Percentiles rank a stretch among this genome's conserved stretches.
Evolutionary conservation across 2,113 vertebrate species (phyloP).

Genomic region (Poeciliopsis occidentalis): DNA sequence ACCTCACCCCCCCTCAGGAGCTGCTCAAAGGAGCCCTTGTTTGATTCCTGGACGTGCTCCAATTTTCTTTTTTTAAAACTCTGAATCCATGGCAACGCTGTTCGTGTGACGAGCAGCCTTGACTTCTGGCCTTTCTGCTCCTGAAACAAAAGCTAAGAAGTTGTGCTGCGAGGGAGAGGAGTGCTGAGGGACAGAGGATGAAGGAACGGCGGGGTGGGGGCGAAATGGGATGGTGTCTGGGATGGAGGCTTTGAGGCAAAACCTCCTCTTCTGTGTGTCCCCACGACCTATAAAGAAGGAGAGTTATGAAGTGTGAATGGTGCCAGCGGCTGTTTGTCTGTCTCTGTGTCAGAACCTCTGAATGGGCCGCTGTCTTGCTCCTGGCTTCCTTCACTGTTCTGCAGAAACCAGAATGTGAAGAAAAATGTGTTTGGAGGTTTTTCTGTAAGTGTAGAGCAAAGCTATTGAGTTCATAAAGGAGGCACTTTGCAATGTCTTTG

Average conservation of each 20-base stretch:
- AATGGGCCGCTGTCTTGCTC: background rate
- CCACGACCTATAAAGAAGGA: constrained; percentile 54
- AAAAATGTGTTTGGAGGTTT: background rate
- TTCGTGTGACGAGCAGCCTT: constrained; percentile 61
- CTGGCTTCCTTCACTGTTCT: background rate
- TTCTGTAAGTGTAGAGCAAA: background rate
- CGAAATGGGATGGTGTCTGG: constrained; percentile 65
- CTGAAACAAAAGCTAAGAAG: constrained; percentile 73
- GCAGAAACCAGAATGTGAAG: background rate
- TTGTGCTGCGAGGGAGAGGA: constrained; percentile 44
- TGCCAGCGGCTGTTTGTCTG: constrained; percentile 36
- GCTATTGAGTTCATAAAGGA: background rate
- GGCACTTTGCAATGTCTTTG: background rate
- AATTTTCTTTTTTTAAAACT: constrained; percentile 42
- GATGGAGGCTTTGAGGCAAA: constrained; percentile 64
- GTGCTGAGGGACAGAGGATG: constrained; percentile 16
- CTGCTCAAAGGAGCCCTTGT: constrained; percentile 76
- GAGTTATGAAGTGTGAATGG: constrained; percentile 59
- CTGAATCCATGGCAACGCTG: constrained; percentile 75
- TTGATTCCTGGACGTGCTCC: constrained; percentile 52
- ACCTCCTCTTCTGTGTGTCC: constrained; percentile 52
- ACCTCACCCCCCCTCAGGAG: constrained; percentile 7
- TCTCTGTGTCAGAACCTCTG: constrained; percentile 28
- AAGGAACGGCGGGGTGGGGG: constrained; percentile 34
- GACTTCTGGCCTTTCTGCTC: constrained; percentile 71